Conservation (phyloP, 2,113 vertebrate species). For the Apeltes quadracus region DNA sequence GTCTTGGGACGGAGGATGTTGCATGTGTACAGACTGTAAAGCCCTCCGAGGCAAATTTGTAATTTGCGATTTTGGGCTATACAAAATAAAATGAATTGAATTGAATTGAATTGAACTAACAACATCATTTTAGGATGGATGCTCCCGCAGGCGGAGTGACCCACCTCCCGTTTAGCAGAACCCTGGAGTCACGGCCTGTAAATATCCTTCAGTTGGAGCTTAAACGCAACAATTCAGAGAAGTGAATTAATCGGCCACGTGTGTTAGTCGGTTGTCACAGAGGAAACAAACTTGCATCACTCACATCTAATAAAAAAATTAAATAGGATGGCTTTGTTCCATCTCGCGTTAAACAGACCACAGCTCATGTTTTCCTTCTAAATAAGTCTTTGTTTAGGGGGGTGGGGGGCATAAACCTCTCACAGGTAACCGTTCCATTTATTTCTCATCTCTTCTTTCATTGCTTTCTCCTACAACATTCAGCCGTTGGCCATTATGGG, state of each 20-base stretch:
- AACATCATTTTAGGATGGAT: slow-evolving; percentile 20
- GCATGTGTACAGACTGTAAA: too few relatives aligned
- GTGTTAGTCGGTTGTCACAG: neutral
- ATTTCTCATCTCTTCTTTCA: slow-evolving; percentile 2
- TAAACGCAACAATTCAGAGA: neutral
- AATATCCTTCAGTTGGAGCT: slow-evolving; percentile 18
- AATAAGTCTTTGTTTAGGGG: neutral
- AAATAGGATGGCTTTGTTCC: neutral
- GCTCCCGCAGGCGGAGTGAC: slow-evolving; percentile 5
- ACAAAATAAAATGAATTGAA: too few relatives aligned
- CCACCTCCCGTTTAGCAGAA: neutral
- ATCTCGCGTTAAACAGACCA: neutral
- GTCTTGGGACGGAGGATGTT: too few relatives aligned
- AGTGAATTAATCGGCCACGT: too few relatives aligned
- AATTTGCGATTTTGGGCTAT: too few relatives aligned
- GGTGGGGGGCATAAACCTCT: slow-evolving; percentile 17
- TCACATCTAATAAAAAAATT: neutral
- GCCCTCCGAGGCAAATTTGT: too few relatives aligned
- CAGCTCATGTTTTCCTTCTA: neutral
- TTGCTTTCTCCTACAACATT: slow-evolving; percentile 5
- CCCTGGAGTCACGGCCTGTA: slow-evolving; percentile 6
- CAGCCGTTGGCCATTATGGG: neutral
- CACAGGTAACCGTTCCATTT: neutral
- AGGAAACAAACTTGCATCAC: neutral
- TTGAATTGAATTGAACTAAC: too few relatives aligned